These are phyloP conservation scores for Taxidea taxus DNA, from an alignment of 2,113 vertebrate species.

Conservation along the genomic window DNA sequence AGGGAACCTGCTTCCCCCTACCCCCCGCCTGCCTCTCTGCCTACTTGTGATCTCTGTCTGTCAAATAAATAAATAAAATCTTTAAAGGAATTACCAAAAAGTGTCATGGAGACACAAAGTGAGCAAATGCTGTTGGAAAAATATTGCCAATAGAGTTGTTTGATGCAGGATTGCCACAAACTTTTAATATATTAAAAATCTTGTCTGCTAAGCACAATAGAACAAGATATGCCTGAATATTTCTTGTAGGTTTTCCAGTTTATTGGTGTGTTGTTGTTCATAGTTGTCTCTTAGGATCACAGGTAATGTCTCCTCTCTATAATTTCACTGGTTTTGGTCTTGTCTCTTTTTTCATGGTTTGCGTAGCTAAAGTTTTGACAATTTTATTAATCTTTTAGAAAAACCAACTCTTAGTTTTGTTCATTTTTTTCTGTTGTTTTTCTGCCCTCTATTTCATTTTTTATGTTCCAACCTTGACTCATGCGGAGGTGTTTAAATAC, in stretches of 20 bases:
- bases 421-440: neutral
- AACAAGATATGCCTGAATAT: neutral
- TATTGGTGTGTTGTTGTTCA: neutral
- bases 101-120: neutral
- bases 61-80: too few species aligned
- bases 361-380: neutral
- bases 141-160: neutral
- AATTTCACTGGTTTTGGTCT: neutral
- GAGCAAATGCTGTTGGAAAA: neutral
- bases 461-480: neutral
- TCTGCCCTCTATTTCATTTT: neutral
- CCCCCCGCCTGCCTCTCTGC: too few species aligned
- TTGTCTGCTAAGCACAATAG: neutral
- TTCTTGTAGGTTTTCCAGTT: neutral
- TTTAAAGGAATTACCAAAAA: neutral
- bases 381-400: neutral
- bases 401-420: neutral
- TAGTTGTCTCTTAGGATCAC: neutral
- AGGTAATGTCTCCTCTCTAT: neutral
- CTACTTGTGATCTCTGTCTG: too few species aligned
- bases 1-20: too few species aligned
- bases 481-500: neutral
- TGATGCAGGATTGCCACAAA: neutral
- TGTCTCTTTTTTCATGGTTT: neutral
- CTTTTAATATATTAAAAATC: neutral